phyloP scores from a whole-genome alignment of 2,113 vertebrate species.

The Oryzias woworae region DNA sequence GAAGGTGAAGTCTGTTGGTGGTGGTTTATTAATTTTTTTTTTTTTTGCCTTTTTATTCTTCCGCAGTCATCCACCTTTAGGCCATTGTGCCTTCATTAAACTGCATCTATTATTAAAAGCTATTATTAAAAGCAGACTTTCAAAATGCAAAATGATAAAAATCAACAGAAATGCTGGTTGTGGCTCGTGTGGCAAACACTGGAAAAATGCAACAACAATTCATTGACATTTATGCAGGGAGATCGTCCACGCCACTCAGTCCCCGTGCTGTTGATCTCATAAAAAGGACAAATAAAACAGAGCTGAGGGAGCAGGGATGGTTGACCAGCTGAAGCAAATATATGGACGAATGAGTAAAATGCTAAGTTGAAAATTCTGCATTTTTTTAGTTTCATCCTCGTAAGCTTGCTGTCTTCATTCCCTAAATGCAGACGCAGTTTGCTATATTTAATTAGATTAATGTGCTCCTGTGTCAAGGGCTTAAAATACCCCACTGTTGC shows the following conservation, averaged over 20 bases:
- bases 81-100: neutral
- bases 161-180: neutral
- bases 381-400: neutral
- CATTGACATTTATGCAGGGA: neutral
- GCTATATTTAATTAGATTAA: neutral
- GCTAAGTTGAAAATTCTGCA: neutral
- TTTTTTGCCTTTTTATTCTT: neutral
- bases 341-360: neutral
- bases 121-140: neutral
- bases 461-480: too few species aligned
- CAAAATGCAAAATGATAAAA: neutral
- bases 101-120: neutral
- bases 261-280: neutral
- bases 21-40: neutral
- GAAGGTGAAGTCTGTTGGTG: neutral
- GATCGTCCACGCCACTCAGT: neutral
- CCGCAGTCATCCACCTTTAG: neutral
- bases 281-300: neutral
- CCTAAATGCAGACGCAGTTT: neutral
- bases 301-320: neutral
- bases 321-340: too few species aligned
- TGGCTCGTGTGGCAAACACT: neutral
- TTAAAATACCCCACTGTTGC: neutral
- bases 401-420: neutral
- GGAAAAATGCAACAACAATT: conserved; percentile 1